Evolutionary conservation across 2,113 vertebrate species (phyloP).

Genomic region (Forbesichthys agassizii): DNA sequence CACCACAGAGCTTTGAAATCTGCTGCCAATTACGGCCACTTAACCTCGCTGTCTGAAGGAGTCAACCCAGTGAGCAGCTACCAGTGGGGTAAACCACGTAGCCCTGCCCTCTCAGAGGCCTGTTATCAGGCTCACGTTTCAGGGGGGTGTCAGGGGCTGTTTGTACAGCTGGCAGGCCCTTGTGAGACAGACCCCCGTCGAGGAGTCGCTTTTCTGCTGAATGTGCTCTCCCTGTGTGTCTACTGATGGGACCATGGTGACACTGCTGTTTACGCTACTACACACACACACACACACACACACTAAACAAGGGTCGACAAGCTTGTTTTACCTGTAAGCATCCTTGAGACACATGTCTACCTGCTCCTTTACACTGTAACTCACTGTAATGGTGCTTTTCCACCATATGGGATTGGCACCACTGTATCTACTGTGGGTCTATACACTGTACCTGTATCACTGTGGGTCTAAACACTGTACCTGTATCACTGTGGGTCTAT

Average conservation of each 20-base stretch:
- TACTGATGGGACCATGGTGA: constrained; percentile 9
- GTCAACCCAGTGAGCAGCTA: constrained; percentile 37
- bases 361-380: no score
- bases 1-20: constrained; percentile 29
- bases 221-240: constrained; percentile 12
- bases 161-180: constrained; percentile 56
- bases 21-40: constrained; percentile 43
- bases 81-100: constrained; percentile 4
- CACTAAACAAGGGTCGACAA: background rate
- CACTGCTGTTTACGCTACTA: constrained; percentile 38
- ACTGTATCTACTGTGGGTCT: no score
- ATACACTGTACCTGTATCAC: no score
- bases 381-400: no score
- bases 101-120: constrained; percentile 15
- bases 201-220: constrained; percentile 16
- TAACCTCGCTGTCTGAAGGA: constrained; percentile 21
- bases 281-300: constrained; percentile 1
- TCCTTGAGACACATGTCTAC: no score
- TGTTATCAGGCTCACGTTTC: constrained; percentile 13
- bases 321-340: no score
- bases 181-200: constrained; percentile 41
- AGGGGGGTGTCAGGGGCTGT: constrained; percentile 7
- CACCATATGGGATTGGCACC: no score
- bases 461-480: no score
- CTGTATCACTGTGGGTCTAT: no score